Base-by-base conservation (phyloP, 2,888 invertebrate genomes). In the Ophraella communa region DNA sequence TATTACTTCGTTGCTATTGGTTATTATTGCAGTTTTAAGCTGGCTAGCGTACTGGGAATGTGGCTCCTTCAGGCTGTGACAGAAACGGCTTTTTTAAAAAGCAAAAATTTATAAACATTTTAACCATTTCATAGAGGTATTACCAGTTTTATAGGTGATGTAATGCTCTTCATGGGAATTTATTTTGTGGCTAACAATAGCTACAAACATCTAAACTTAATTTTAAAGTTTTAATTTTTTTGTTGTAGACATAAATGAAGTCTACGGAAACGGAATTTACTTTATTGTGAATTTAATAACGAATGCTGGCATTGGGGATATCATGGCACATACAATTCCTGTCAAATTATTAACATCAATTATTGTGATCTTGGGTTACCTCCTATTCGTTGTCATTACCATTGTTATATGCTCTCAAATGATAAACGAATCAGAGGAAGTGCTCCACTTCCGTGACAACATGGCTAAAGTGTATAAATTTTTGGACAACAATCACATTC, bases 211-310 rank as follows among this genome's bases (percentile, higher is more conserved):
- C n/a, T n/a, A n/a, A n/a, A n/a, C n/a, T n/a, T n/a, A n/a, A n/a
- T n/a, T 33, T 33, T 21, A 49, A 10, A 23, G 10, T 62, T 23
- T 35, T 17, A 1, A 17, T 45, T 54, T 24, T 14, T 10, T 17
- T 35, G 20, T 66, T 62, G 4, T 24, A 68, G 68, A 57, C 42
- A 33, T 55, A 1, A n/a, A n/a, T 3, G 59, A 53, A 11, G 56
- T 55, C 27, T 67, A 65, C 42, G 24, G 62, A 21, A 23, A 27
- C 17, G 55, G 58, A 30, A 17, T 66, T 18, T 68, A 60, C n/a
- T 54, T n/a, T 20, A 45, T 60, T 11, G 30, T 57, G 4, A 66
- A 64, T 44, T 61, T 67, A 17, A 21, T 69, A 14, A 65, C 69
- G 1, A 21, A 53, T 44, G 65, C 65, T 35, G 65, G 65, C 7